A percentile compares a stretch with the other conserved stretches of the same genome.
These are phyloP conservation scores for Macrotus californicus DNA, from an alignment of 2,113 vertebrate genomes.

Conservation along the genomic window DNA sequence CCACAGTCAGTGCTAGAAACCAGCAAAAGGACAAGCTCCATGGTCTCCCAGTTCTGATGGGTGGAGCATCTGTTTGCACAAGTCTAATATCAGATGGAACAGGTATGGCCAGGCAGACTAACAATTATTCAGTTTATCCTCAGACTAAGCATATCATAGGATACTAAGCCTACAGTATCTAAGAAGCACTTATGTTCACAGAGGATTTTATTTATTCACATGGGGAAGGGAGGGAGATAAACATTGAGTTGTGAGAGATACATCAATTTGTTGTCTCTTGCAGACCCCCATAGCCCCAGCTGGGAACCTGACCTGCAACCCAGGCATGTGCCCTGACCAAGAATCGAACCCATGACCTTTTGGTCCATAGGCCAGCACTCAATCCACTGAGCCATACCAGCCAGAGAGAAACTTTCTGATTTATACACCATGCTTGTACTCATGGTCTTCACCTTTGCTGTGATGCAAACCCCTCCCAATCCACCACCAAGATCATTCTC, in stretches of 20 bases:
- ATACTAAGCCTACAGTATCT: neutral
- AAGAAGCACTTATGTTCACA: neutral
- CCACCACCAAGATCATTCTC: neutral
- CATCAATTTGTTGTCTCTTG: too few relatives aligned
- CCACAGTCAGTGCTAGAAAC: neutral
- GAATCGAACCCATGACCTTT: too few relatives aligned
- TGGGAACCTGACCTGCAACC: too few relatives aligned
- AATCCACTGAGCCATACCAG: too few relatives aligned
- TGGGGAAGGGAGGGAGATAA: too few relatives aligned
- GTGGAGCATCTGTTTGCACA: neutral
- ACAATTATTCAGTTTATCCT: neutral
- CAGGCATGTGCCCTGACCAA: too few relatives aligned
- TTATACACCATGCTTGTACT: neutral
- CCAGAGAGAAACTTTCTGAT: neutral
- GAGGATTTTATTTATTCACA: neutral
- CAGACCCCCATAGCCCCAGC: too few relatives aligned
- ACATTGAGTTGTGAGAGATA: too few relatives aligned
- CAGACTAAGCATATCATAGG: neutral
- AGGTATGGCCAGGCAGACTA: rapidly evolving
- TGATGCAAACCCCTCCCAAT: neutral
- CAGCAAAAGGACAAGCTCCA: neutral
- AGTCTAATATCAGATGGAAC: neutral
- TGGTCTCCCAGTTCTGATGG: neutral
- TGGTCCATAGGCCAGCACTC: too few relatives aligned
- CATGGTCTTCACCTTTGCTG: neutral